Percentiles rank a stretch among this genome's conserved stretches.
These are phyloP conservation scores for Acrocephalus scirpaceus DNA, from an alignment of 2,797 vertebrate species.

Conservation along the genomic window DNA sequence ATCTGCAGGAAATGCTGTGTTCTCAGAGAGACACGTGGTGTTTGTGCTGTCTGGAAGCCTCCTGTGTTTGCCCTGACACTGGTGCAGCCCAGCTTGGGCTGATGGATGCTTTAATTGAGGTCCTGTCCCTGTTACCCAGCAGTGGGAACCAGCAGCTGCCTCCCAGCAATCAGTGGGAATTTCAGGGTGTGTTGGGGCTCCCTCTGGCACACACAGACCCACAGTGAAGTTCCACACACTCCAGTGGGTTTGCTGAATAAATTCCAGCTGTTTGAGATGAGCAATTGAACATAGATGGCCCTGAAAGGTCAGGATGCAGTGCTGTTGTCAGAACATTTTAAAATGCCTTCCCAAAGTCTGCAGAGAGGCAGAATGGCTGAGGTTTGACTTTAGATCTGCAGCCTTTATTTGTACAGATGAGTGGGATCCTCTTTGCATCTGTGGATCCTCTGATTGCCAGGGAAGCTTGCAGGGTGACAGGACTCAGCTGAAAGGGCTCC, in stretches of 20 bases:
- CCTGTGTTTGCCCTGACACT: background rate
- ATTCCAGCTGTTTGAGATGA: background rate
- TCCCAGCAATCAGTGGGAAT: background rate
- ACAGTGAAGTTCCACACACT: background rate
- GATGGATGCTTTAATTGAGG: background rate
- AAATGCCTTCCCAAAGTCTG: background rate
- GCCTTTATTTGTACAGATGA: background rate
- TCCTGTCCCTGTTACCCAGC: background rate
- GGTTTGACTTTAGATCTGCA: background rate
- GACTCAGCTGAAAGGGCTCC: background rate
- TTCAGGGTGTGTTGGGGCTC: background rate
- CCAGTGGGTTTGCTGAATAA: background rate
- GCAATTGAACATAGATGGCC: background rate
- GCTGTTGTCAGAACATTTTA: background rate
- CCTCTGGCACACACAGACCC: background rate
- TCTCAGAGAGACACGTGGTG: background rate
- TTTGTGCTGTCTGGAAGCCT: conserved; percentile 7
- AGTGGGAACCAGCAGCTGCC: background rate
- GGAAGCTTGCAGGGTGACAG: background rate
- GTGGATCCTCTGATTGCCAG: background rate
- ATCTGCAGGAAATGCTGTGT: conserved; percentile 1
- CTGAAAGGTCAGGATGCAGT: background rate
- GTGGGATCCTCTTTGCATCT: background rate
- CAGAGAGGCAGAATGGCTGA: background rate
- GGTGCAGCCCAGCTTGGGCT: background rate